phyloP scores from a whole-genome alignment of 2,113 vertebrate species.

The Herpailurus yagouaroundi region DNA sequence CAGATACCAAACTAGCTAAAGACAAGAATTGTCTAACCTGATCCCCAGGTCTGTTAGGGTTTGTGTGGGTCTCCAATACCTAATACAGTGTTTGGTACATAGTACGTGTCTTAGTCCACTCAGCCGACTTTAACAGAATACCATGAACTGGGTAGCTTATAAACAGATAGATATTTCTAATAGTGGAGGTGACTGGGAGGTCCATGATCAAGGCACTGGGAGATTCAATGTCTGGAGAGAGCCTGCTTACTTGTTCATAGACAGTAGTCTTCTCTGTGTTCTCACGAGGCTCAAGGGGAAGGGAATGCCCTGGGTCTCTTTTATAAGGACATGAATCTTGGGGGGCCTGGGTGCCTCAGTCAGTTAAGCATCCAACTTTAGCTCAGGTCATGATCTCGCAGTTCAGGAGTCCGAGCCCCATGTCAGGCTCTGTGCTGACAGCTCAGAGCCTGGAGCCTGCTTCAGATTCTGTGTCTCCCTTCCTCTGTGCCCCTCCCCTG shows the following conservation, averaged over 20 bases:
- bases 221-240: background rate
- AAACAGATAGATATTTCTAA: background rate
- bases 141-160: background rate
- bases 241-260: background rate
- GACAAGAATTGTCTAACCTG: background rate
- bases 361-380: no score
- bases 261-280: background rate
- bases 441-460: no score
- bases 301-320: background rate
- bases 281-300: background rate
- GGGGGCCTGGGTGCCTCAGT: no score
- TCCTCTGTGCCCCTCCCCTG: no score
- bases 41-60: background rate
- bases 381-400: no score
- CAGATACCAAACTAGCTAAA: background rate
- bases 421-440: no score
- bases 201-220: background rate
- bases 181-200: background rate
- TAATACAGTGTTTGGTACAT: background rate
- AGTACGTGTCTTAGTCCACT: background rate
- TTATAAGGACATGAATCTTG: background rate
- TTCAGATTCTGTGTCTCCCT: no score
- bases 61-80: background rate
- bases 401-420: no score
- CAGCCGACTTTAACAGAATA: background rate